Evolutionary conservation across 2,797 vertebrate species (phyloP).

Genomic region (Propithecus deckenii): DNA sequence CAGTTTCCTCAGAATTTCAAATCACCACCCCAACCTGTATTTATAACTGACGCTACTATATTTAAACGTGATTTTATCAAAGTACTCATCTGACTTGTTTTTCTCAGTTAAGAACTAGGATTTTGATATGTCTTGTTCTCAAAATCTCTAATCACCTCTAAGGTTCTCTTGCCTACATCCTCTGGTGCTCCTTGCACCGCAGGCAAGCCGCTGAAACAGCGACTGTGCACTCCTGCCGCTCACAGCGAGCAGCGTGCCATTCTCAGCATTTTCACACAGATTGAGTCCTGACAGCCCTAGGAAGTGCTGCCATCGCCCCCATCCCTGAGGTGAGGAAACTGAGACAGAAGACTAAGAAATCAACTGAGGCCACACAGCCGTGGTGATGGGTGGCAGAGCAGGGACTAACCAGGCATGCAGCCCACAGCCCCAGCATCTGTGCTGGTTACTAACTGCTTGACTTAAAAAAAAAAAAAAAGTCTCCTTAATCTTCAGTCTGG

Average conservation of each 20-base stretch:
- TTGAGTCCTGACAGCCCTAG: background rate
- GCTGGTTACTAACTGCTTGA: fast-evolving
- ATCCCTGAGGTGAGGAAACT: background rate
- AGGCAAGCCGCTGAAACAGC: background rate
- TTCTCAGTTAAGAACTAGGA: background rate
- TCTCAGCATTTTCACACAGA: background rate
- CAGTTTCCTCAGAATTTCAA: background rate
- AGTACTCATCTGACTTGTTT: background rate
- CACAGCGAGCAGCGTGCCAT: no score
- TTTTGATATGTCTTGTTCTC: background rate
- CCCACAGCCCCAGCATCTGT: background rate
- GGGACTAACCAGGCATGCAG: fast-evolving
- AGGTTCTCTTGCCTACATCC: background rate
- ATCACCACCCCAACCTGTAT: background rate
- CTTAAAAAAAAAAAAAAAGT: background rate
- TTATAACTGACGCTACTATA: no score
- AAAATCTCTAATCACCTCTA: fast-evolving
- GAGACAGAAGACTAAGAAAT: background rate
- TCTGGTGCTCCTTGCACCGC: fast-evolving
- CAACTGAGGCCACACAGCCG: background rate
- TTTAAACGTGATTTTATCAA: background rate
- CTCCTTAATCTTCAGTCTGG: background rate
- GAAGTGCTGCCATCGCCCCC: fast-evolving
- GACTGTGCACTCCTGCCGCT: background rate
- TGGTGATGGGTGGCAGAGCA: background rate